phyloP scores from a whole-genome alignment of 2,888 invertebrate species.

The Parasteatoda lunata region DNA sequence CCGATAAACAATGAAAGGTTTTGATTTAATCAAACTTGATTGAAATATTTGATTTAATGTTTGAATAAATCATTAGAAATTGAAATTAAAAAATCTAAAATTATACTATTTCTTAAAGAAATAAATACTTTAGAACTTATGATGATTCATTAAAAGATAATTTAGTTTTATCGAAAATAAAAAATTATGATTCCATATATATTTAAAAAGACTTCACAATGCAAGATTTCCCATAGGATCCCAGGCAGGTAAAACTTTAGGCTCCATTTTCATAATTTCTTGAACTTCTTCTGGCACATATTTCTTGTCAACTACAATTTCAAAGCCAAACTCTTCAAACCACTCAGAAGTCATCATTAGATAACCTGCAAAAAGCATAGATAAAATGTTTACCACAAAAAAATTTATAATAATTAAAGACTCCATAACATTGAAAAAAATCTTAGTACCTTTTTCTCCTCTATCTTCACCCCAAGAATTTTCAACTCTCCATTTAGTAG shows the following conservation, averaged over 20 bases:
- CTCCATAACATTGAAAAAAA: no score
- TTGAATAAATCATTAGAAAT: no score
- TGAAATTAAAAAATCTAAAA: no score
- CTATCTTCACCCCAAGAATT: conserved; percentile 94
- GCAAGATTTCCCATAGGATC: conserved; percentile 88
- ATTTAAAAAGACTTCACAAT: not conserved
- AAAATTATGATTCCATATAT: no score
- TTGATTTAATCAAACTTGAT: no score
- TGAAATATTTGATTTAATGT: no score
- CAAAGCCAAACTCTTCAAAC: conserved; percentile 80
- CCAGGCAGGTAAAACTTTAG: conserved; percentile 90
- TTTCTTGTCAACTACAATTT: conserved; percentile 91
- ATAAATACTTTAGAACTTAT: no score
- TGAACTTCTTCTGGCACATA: conserved; percentile 84
- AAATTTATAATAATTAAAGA: not conserved
- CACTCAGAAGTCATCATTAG: conserved; percentile 87
- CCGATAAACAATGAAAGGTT: no score
- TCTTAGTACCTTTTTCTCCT: conserved; percentile 81
- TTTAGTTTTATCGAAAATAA: no score
- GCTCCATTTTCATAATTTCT: conserved; percentile 84
- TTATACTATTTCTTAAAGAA: no score
- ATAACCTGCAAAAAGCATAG: conserved; percentile 77
- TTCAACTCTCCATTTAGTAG: conserved; percentile 88
- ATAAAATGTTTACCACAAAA: no score
- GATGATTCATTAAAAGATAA: no score